phyloP scores from a whole-genome alignment of 2,113 vertebrate species.

The Baryphthengus martii region DNA sequence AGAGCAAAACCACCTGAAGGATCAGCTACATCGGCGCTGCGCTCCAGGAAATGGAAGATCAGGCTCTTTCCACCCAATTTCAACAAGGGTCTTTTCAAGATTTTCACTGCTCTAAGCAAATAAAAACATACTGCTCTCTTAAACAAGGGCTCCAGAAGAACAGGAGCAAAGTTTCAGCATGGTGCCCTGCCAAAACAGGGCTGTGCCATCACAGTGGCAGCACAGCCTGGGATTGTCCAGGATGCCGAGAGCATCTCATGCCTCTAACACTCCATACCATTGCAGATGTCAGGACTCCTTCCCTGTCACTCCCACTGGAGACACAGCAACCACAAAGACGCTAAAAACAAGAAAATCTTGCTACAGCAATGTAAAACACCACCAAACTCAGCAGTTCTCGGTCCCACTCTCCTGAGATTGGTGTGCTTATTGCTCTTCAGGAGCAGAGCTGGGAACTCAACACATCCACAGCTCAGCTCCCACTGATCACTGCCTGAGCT shows the following conservation, averaged over 20 bases:
- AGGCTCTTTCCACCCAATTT: neutral
- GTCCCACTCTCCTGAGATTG: accelerated
- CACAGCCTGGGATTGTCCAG: neutral
- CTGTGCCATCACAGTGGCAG: neutral
- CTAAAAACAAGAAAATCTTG: neutral
- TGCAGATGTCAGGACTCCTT: neutral
- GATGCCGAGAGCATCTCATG: neutral
- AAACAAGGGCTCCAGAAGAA: neutral
- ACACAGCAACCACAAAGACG: neutral
- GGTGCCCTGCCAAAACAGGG: neutral
- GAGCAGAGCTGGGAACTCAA: neutral
- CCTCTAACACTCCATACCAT: neutral
- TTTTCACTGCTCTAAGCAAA: neutral
- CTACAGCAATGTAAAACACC: neutral
- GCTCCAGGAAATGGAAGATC: neutral
- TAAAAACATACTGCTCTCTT: neutral
- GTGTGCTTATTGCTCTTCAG: neutral
- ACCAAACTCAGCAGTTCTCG: neutral
- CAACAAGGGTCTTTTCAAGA: neutral
- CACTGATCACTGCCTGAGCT: neutral
- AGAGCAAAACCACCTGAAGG: neutral
- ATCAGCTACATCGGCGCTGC: neutral
- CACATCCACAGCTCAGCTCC: neutral
- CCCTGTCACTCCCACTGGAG: accelerated
- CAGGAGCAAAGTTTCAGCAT: neutral